A percentile compares a stretch with the other conserved stretches of the same genome.
phyloP scores from a whole-genome alignment of 2,113 vertebrate species.

The Pycnonotus jocosus region DNA sequence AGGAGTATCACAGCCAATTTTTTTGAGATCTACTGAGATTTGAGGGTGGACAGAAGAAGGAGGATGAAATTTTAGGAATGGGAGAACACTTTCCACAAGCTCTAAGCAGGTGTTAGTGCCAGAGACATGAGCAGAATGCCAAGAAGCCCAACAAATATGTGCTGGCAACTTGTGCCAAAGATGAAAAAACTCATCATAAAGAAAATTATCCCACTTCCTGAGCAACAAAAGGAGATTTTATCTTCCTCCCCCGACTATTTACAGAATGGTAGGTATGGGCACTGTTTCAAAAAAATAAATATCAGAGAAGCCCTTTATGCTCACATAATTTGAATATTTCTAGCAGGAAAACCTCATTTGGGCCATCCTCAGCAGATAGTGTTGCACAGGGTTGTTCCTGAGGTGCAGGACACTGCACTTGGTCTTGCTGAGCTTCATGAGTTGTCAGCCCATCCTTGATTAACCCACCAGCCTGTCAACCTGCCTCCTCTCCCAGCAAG shows the following conservation, averaged over 20 bases:
- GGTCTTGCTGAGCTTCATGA: background rate
- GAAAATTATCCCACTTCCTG: background rate
- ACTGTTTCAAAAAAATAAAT: background rate
- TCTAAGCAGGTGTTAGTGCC: background rate
- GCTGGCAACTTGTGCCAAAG: background rate
- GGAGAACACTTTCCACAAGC: background rate
- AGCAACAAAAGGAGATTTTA: background rate
- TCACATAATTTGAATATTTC: background rate
- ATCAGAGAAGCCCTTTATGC: background rate
- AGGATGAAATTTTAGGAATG: background rate
- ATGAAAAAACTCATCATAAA: background rate
- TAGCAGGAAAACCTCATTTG: background rate
- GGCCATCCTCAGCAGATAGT: background rate
- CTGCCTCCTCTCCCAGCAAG: background rate
- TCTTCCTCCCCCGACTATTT: background rate
- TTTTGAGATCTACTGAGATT: constrained; percentile 17
- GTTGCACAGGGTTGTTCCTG: background rate
- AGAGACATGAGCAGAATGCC: background rate
- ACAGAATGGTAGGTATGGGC: background rate
- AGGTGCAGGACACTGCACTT: background rate
- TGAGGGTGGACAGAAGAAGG: constrained; percentile 12
- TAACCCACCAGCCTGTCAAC: background rate
- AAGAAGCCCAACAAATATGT: background rate
- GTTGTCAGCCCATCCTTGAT: background rate
- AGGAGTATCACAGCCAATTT: background rate